A percentile compares a stretch with the other conserved stretches of the same genome.
Evolutionary conservation across 1,140 invertebrate genomes (phyloP).

Genomic region (Meloidogyne chitwoodi): DNA sequence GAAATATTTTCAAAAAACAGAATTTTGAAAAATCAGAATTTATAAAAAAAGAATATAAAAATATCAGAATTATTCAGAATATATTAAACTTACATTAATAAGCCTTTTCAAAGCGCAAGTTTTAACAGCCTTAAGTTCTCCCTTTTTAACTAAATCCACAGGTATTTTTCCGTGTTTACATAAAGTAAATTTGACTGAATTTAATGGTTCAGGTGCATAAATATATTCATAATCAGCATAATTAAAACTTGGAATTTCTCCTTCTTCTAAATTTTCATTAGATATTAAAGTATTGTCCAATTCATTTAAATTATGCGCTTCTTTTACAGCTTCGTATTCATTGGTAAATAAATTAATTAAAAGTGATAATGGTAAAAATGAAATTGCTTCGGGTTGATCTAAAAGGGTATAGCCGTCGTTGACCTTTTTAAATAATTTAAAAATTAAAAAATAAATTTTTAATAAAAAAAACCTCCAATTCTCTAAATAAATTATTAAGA

Average conservation of each 20-base stretch:
- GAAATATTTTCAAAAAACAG: too few species aligned
- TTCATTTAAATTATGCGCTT: constrained; percentile 23
- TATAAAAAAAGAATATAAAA: too few species aligned
- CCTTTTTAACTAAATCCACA: constrained; percentile 1
- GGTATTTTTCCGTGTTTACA: constrained; percentile 31
- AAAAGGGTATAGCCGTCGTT: constrained; percentile 9
- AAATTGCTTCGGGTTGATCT: constrained; percentile 29
- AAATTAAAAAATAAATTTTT: neutral
- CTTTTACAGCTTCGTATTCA: constrained; percentile 41
- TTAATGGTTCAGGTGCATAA: constrained; percentile 27
- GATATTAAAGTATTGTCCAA: neutral
- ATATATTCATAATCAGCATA: constrained; percentile 4
- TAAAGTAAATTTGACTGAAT: constrained; percentile 23
- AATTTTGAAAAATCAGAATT: too few species aligned
- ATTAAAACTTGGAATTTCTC: constrained; percentile 10
- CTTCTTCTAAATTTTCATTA: constrained; percentile 1
- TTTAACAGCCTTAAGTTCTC: constrained; percentile 28
- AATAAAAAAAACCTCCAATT: constrained; percentile 40
- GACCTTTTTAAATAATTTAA: constrained; percentile 23
- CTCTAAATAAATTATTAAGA: constrained; percentile 19
- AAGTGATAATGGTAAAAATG: constrained; percentile 42
- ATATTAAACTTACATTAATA: constrained; percentile 7
- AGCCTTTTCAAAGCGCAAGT: neutral
- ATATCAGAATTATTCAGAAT: too few species aligned
- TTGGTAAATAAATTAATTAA: constrained; percentile 43